These are phyloP conservation scores for Tupaia chinensis DNA, from an alignment of 2,113 vertebrate genomes.

Conservation along the genomic window DNA sequence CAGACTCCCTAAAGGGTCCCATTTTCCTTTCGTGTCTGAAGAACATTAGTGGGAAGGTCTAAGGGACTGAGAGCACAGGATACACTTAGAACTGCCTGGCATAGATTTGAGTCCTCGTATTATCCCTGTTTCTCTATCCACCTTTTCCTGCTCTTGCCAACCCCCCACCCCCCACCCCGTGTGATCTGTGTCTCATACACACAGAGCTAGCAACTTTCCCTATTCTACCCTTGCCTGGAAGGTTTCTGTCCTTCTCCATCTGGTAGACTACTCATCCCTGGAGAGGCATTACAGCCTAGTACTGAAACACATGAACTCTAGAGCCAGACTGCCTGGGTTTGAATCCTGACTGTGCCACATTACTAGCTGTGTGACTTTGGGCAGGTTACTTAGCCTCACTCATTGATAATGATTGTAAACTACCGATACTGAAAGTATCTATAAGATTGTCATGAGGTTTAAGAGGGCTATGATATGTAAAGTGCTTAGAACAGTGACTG, in stretches of 20 bases:
- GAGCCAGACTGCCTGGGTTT: background rate
- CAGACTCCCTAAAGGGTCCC: background rate
- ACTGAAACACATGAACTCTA: background rate
- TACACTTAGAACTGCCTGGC: background rate
- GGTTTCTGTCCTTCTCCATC: background rate
- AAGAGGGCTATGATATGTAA: background rate
- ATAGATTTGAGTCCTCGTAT: background rate
- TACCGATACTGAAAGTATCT: background rate
- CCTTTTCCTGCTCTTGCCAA: background rate
- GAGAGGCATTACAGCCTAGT: background rate
- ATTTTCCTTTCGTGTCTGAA: slow-evolving; percentile 3
- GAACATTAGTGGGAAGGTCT: background rate
- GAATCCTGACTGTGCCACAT: background rate
- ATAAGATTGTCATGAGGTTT: background rate
- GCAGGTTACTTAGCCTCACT: background rate
- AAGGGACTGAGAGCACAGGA: background rate
- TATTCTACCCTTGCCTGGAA: background rate
- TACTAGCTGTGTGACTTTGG: background rate
- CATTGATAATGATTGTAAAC: background rate
- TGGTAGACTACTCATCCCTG: background rate
- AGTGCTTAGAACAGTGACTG: background rate
- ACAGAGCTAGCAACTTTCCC: background rate
- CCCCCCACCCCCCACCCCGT: background rate
- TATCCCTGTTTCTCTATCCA: background rate
- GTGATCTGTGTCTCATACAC: background rate